These are phyloP conservation scores for Carcina quercana DNA, from an alignment of 2,888 invertebrate species.

Conservation along the genomic window DNA sequence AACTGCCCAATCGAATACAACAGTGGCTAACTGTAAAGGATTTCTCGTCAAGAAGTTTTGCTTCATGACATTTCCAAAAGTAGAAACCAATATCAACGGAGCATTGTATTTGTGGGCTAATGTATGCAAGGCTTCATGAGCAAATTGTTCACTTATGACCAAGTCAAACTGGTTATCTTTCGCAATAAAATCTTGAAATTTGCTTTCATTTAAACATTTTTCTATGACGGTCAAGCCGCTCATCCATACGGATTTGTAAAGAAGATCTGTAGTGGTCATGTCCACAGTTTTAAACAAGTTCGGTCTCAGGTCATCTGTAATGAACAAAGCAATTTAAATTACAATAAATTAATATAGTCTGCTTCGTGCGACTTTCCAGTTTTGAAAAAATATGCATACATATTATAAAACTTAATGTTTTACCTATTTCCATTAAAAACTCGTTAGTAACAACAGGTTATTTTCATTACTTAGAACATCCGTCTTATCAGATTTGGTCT, in stretches of 20 bases:
- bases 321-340: no score
- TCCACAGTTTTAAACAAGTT: constrained; percentile 54
- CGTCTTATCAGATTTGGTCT: no score
- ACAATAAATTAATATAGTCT: no score
- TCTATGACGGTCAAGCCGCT: constrained; percentile 51
- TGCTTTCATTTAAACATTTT: constrained; percentile 39
- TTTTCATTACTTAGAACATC: no score
- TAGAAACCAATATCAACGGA: constrained; percentile 50
- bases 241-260: no score
- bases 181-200: constrained; percentile 38
- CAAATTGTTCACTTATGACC: constrained; percentile 63
- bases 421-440: no score
- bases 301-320: no score
- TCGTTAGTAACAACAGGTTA: no score
- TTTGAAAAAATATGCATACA: no score
- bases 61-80: constrained; percentile 58
- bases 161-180: constrained; percentile 54
- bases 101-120: constrained; percentile 61
- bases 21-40: constrained; percentile 54
- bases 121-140: constrained; percentile 54
- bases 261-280: constrained; percentile 38
- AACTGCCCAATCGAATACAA: constrained; percentile 46
- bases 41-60: constrained; percentile 50
- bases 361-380: no score
- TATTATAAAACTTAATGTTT: no score